Evolutionary conservation across 2,113 vertebrate genomes (phyloP).

Genomic region (Ursus arctos): DNA sequence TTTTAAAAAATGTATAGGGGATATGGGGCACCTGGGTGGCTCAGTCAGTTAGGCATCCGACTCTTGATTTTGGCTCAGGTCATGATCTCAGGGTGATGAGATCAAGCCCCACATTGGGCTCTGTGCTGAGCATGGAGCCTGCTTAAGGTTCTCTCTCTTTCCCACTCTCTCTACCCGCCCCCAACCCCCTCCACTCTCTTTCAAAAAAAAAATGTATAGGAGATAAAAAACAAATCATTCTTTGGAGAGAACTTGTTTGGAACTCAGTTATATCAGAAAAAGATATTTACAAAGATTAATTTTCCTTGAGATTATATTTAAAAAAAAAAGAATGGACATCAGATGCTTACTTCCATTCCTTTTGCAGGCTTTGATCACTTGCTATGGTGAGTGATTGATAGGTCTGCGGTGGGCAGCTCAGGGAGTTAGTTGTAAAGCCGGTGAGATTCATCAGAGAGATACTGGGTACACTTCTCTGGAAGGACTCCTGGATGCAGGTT

Average conservation of each 20-base stretch:
- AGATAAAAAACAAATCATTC: neutral
- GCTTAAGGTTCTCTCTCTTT: no score
- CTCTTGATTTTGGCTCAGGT: neutral
- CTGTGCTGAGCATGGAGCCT: no score
- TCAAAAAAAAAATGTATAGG: neutral
- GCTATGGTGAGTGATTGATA: neutral
- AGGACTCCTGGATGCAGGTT: neutral
- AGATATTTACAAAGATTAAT: neutral
- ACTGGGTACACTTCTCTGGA: no score
- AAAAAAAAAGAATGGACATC: neutral
- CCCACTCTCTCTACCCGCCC: no score
- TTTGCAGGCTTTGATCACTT: neutral
- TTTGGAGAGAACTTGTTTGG: neutral
- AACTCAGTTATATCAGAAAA: neutral
- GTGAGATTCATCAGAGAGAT: neutral
- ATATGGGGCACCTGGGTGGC: neutral
- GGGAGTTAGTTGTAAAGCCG: neutral
- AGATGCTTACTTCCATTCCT: neutral
- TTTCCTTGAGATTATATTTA: neutral
- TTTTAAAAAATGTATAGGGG: neutral
- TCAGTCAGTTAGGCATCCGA: neutral
- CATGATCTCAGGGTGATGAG: neutral
- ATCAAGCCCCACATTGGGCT: no score
- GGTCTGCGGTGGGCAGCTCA: neutral
- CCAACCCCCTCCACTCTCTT: no score